Base-by-base conservation (phyloP, 2,888 invertebrate genomes). In the Pollenia labialis region DNA sequence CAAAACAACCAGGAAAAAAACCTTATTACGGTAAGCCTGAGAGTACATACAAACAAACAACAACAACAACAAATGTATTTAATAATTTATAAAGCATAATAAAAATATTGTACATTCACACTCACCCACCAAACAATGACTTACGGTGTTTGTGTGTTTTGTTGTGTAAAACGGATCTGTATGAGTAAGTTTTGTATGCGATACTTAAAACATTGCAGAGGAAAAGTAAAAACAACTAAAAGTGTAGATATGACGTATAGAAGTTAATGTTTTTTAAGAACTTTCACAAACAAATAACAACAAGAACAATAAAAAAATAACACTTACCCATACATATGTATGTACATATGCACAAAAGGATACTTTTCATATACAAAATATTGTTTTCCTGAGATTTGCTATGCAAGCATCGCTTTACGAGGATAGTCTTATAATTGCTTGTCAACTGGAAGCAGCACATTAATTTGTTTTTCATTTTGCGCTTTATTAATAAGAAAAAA, bases 11-110 rank as follows among this genome's bases (percentile, higher is more conserved):
- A 48, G n/a, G 12, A 69, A 68, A 79, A 77, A 82, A 87, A 84
- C 82, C 85, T 88, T 87, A 87, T 88, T 86, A 88, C 87, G 83
- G 82, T 87, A 81, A 80, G 72, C 87, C 87, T 85, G 71, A 87
- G 81, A 82, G 74, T 79, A 69, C 69, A 79, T 77, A 91, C 90
- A 89, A 90, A 89, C 72, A 50, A n/a, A 52, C 23, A 69, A n/a
- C 32, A 58, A 90, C 89, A 91, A 91, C 89, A 90, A 90, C 88
- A 92, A 91, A 90, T 90, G 90, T 88, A 87, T 92, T 92, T 91
- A 91, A 92, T 92, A 91, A 92, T 92, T 91, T 91, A 91, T 90
- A 89, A 88, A 88, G 85, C 85, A 84, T 85, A 81, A 62, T 60
- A 81, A 71, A 64, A 83, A 82, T 32, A 58, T 50, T 42, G 44